Conservation (phyloP, 2,797 vertebrate species). For the Dryobates pubescens region DNA sequence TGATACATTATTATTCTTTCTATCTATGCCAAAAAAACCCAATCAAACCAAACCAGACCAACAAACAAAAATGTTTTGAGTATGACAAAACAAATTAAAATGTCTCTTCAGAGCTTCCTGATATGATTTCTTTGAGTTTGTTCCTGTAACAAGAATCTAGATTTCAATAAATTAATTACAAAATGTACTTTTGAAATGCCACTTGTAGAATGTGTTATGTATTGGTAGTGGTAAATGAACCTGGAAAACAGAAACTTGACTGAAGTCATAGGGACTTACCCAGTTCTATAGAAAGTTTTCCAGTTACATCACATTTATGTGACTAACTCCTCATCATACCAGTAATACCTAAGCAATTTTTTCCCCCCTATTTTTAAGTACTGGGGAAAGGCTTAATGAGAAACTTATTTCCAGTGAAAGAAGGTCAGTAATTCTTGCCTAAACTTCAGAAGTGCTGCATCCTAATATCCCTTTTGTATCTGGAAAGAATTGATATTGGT, state of each 20-base stretch:
- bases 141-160: not conserved
- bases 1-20: not conserved
- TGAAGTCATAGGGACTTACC: not conserved
- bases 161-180: not conserved
- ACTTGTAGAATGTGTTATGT: not conserved
- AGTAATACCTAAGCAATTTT: not conserved
- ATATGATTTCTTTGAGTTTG: not conserved
- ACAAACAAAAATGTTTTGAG: not conserved
- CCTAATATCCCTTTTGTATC: not conserved
- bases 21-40: no score
- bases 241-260: not conserved
- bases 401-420: not conserved
- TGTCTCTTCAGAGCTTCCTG: not conserved
- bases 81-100: not conserved
- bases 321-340: not conserved
- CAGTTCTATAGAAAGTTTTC: not conserved
- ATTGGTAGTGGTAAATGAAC: not conserved
- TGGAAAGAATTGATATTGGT: not conserved
- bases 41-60: no score
- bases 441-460: not conserved
- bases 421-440: not conserved
- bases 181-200: not conserved
- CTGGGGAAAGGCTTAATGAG: not conserved
- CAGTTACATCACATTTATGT: not conserved
- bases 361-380: not conserved